Conservation (phyloP, 2,797 vertebrate genomes). For the Clarias laeviceps region DNA sequence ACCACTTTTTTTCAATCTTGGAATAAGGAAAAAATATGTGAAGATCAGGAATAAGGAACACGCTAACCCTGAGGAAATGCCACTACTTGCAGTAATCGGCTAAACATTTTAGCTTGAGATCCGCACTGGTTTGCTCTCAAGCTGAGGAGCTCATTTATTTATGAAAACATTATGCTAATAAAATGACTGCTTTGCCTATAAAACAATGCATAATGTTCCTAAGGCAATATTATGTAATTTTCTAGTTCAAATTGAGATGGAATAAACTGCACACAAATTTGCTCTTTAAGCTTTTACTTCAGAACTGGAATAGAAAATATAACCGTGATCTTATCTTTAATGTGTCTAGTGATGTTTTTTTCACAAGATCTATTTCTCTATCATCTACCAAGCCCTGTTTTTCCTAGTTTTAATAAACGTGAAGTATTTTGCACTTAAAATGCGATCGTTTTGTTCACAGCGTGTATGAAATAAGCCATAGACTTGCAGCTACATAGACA, state of each 20-base stretch:
- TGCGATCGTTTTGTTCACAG: not conserved
- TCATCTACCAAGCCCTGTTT: not conserved
- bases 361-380: not conserved
- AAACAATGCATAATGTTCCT: conserved; percentile 35
- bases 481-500: not conserved
- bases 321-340: conserved; percentile 19
- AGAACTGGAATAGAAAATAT: conserved; percentile 8
- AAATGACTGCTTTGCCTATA: conserved; percentile 32
- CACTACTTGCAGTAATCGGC: not conserved
- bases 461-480: not conserved
- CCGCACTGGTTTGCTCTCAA: not conserved
- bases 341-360: conserved; percentile 26
- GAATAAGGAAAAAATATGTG: not conserved
- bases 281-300: conserved; percentile 1
- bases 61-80: conserved; percentile 10
- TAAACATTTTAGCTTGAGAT: not conserved
- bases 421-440: not conserved
- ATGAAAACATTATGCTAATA: conserved; percentile 35
- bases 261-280: conserved; percentile 43
- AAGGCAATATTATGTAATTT: conserved; percentile 29
- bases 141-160: conserved; percentile 31
- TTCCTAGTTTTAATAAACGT: not conserved
- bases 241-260: conserved; percentile 33
- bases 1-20: not conserved
- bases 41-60: not conserved